Conservation (phyloP, 2,797 vertebrate genomes). For the Propithecus deckenii region DNA sequence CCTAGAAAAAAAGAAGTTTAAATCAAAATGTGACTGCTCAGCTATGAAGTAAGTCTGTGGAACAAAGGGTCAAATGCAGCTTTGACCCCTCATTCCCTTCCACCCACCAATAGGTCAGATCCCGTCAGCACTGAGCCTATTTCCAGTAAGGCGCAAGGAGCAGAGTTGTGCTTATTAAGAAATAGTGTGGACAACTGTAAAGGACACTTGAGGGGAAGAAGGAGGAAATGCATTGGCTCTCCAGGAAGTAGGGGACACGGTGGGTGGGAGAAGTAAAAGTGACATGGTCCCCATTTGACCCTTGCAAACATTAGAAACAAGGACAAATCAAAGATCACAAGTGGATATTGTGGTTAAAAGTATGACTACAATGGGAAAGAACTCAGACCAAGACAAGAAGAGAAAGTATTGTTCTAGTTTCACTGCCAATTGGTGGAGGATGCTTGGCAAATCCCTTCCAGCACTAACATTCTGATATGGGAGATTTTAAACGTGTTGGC, state of each 20-base stretch:
- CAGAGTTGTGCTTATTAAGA: background rate
- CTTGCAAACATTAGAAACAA: background rate
- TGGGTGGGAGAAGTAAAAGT: background rate
- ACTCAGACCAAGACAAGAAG: background rate
- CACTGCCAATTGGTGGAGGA: background rate
- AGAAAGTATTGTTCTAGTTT: background rate
- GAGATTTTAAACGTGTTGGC: background rate
- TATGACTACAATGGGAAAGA: background rate
- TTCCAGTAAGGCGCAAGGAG: conserved; percentile 57
- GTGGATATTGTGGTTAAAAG: background rate
- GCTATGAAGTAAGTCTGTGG: conserved; percentile 68
- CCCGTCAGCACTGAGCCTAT: conserved; percentile 47
- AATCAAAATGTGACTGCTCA: conserved; percentile 73
- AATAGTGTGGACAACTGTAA: background rate
- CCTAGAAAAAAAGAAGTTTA: conserved; percentile 69
- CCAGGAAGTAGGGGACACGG: too few species aligned
- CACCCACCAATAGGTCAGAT: conserved; percentile 69
- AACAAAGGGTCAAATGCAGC: conserved; percentile 72
- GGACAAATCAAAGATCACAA: background rate
- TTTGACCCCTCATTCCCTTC: conserved; percentile 65
- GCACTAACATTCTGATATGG: background rate
- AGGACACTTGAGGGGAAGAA: background rate
- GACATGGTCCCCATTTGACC: background rate
- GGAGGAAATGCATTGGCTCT: background rate
- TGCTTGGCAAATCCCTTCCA: background rate